Conservation (phyloP, 2,797 vertebrate species). For the Pelochelys cantorii region DNA sequence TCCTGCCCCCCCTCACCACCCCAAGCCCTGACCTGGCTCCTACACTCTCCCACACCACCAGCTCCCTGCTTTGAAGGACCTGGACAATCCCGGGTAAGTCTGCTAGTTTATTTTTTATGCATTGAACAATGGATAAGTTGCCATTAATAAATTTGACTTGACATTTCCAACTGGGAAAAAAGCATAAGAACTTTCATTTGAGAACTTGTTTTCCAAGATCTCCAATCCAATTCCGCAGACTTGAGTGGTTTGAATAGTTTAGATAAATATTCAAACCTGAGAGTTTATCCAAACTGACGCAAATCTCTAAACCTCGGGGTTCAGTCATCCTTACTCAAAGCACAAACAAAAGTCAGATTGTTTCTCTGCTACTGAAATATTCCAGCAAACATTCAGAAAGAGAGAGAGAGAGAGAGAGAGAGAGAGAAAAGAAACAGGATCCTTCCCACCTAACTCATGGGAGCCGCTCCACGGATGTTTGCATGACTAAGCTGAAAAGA, state of each 20-base stretch:
- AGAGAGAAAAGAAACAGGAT: not conserved
- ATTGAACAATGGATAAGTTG: not conserved
- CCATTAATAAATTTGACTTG: not conserved
- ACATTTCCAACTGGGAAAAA: not conserved
- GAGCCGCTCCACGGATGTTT: not conserved
- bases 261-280: not conserved
- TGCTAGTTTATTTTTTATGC: not conserved
- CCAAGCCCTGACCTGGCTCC: too few relatives aligned
- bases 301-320: not conserved
- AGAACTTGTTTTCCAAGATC: not conserved
- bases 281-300: not conserved
- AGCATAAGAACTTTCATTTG: not conserved
- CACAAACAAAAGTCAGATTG: not conserved
- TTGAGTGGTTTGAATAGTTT: not conserved
- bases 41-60: too few relatives aligned
- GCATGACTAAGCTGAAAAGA: not conserved
- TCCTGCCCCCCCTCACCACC: too few relatives aligned
- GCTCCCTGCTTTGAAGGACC: too few relatives aligned
- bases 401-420: too few relatives aligned
- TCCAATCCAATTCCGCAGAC: not conserved
- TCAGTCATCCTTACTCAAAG: not conserved
- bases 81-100: too few relatives aligned
- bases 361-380: not conserved
- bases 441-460: not conserved
- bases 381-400: not conserved